These are phyloP conservation scores for Linyphia triangularis DNA, from an alignment of 2,888 invertebrate species.

Conservation along the genomic window DNA sequence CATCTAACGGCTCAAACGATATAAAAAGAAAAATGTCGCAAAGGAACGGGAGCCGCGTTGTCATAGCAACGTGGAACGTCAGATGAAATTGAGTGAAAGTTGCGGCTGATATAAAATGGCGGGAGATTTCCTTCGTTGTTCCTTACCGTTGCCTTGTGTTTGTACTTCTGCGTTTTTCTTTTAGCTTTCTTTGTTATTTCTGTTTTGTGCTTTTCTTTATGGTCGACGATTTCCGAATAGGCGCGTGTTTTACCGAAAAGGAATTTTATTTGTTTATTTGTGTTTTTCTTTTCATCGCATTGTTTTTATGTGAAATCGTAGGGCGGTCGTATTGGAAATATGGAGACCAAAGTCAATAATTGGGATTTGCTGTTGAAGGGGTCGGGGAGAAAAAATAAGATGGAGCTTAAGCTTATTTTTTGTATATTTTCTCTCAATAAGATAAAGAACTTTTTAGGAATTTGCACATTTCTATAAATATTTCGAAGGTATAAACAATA, in stretches of 20 bases:
- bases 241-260: neutral
- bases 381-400: neutral
- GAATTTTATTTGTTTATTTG: neutral
- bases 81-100: slow-evolving; percentile 73
- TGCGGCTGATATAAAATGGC: slow-evolving; percentile 41
- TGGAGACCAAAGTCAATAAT: slow-evolving; percentile 6
- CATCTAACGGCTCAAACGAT: slow-evolving; percentile 36
- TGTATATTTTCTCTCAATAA: neutral
- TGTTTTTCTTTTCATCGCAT: neutral
- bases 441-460: too few species aligned
- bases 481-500: too few species aligned
- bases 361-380: neutral
- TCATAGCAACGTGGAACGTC: slow-evolving; percentile 53
- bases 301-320: neutral
- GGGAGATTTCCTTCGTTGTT: slow-evolving; percentile 23
- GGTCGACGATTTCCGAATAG: slow-evolving; percentile 1
- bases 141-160: neutral
- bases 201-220: slow-evolving; percentile 3
- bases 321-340: neutral
- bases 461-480: too few species aligned
- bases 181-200: neutral
- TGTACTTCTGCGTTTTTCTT: neutral
- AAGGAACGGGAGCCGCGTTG: slow-evolving; percentile 36
- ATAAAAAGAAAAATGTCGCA: slow-evolving; percentile 28
- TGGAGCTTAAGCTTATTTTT: neutral